Evolutionary conservation across 2,888 invertebrate genomes (phyloP).

Genomic region (Acleris holmiana): DNA sequence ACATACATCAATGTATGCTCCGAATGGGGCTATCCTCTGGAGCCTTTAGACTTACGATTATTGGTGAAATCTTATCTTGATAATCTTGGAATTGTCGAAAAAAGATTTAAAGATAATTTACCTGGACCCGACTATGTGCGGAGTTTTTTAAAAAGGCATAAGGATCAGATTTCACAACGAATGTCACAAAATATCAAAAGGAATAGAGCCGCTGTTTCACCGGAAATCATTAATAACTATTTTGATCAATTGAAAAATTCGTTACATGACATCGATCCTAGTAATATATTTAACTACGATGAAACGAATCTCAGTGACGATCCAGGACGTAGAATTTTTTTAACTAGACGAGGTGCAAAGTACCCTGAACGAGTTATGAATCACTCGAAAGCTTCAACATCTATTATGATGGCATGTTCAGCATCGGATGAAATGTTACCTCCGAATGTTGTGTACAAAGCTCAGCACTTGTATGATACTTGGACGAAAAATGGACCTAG

Average conservation of each 20-base stretch:
- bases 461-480: slow-evolving; percentile 54
- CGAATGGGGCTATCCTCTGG: slow-evolving; percentile 45
- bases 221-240: slow-evolving; percentile 39
- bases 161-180: slow-evolving; percentile 37
- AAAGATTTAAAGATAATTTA: slow-evolving; percentile 43
- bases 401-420: slow-evolving; percentile 59
- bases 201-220: slow-evolving; percentile 40
- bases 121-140: slow-evolving; percentile 42
- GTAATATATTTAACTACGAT: slow-evolving; percentile 42
- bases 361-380: slow-evolving; percentile 58
- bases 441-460: slow-evolving; percentile 64
- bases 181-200: slow-evolving; percentile 44
- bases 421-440: slow-evolving; percentile 48
- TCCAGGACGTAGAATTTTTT: slow-evolving; percentile 43
- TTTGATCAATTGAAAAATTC: slow-evolving; percentile 40
- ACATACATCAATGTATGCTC: slow-evolving; percentile 41
- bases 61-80: slow-evolving; percentile 44
- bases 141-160: slow-evolving; percentile 43
- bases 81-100: slow-evolving; percentile 32
- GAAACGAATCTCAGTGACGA: slow-evolving; percentile 44
- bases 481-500: slow-evolving; percentile 62
- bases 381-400: slow-evolving; percentile 51
- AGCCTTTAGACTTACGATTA: slow-evolving; percentile 38
- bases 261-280: slow-evolving; percentile 34
- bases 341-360: slow-evolving; percentile 50